Evolutionary conservation across 92 coral and sea anemone genomes (phyloP).

Genomic region (Actinernus sp.): DNA sequence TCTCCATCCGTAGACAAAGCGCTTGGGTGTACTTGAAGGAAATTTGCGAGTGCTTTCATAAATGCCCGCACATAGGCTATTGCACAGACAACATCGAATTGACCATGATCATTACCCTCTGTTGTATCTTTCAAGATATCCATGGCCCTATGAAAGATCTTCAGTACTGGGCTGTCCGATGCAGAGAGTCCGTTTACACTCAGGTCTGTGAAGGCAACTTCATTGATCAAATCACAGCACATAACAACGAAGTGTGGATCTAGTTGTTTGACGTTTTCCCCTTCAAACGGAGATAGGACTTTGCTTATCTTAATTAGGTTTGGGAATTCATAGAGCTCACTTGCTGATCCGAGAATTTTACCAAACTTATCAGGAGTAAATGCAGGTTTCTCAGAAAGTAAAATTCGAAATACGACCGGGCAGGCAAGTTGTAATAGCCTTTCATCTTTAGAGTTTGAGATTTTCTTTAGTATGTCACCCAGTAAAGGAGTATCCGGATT

Average conservation of each 20-base stretch:
- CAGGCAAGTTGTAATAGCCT: slow-evolving; percentile 69
- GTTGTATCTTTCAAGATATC: slow-evolving; percentile 40
- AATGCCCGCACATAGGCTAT: slow-evolving; percentile 81
- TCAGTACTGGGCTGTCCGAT: slow-evolving; percentile 66
- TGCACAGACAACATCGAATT: slow-evolving; percentile 71
- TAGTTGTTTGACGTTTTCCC: slow-evolving; percentile 39
- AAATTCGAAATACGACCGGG: slow-evolving; percentile 77
- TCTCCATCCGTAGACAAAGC: slow-evolving; percentile 28
- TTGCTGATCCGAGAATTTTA: slow-evolving; percentile 43
- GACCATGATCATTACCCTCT: too few species aligned
- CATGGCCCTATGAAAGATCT: slow-evolving; percentile 61
- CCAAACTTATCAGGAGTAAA: slow-evolving; percentile 67
- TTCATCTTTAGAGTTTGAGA: slow-evolving; percentile 58
- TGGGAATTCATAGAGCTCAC: slow-evolving; percentile 66
- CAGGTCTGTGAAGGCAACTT: slow-evolving; percentile 71
- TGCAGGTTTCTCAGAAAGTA: slow-evolving; percentile 62
- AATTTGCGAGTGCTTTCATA: slow-evolving; percentile 55
- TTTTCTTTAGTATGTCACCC: slow-evolving; percentile 65
- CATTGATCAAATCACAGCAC: slow-evolving; percentile 91
- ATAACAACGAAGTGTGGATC: slow-evolving; percentile 83
- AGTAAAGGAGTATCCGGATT: slow-evolving; percentile 84
- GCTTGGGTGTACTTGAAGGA: slow-evolving; percentile 35
- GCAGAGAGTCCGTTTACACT: slow-evolving; percentile 48
- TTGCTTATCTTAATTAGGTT: slow-evolving; percentile 61
- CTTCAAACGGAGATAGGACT: slow-evolving; percentile 62